Conservation (phyloP, 2,797 vertebrate species). For the Otus scops region DNA sequence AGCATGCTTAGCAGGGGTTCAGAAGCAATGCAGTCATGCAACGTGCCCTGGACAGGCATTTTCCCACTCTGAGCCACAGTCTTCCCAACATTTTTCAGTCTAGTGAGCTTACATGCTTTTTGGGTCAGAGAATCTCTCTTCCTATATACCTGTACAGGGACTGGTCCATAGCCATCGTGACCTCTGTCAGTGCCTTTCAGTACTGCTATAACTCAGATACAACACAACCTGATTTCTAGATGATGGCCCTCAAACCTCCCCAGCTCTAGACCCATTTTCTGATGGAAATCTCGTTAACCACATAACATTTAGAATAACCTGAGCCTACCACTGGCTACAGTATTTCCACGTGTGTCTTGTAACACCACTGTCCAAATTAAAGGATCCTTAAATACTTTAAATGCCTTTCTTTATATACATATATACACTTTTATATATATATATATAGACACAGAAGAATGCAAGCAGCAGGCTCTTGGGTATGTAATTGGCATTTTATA, state of each 20-base stretch:
- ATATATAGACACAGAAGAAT: neutral
- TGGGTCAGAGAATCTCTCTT: neutral
- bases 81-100: neutral
- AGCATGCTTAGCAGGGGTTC: neutral
- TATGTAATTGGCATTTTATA: slow-evolving; percentile 41
- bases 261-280: neutral
- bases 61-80: neutral
- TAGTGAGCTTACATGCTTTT: neutral
- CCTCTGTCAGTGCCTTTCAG: neutral
- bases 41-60: neutral
- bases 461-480: neutral
- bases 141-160: neutral
- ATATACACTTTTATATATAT: neutral
- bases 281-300: neutral
- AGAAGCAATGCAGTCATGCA: neutral
- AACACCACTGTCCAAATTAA: neutral
- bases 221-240: neutral
- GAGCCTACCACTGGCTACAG: neutral
- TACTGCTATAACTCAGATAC: neutral
- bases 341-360: neutral
- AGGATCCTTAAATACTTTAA: neutral
- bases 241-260: neutral
- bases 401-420: neutral
- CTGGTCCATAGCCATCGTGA: accelerated
- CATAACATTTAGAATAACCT: neutral